phyloP scores from a whole-genome alignment of 2,113 vertebrate genomes.

The Blennius ocellaris region DNA sequence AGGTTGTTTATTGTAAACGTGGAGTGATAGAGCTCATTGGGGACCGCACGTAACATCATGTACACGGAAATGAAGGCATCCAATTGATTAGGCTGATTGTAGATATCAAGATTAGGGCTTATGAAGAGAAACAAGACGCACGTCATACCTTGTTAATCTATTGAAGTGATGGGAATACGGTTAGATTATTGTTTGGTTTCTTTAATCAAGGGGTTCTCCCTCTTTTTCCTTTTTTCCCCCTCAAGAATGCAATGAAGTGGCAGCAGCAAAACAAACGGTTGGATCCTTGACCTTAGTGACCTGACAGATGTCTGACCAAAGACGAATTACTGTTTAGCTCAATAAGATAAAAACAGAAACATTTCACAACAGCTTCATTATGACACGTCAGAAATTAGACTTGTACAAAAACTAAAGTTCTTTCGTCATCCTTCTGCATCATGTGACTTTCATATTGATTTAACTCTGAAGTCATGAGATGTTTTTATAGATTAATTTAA shows the following conservation, averaged over 20 bases:
- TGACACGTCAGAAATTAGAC: not conserved
- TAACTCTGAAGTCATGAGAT: no score
- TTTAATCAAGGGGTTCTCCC: not conserved
- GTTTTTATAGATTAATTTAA: no score
- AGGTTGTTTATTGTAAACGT: conserved; percentile 89
- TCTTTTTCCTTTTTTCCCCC: not conserved
- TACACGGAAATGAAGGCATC: conserved; percentile 86
- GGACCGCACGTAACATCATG: conserved; percentile 84
- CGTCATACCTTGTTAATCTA: not conserved
- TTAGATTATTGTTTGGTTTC: conserved; percentile 19
- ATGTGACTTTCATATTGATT: no score
- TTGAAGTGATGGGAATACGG: conserved; percentile 5
- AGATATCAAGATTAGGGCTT: conserved; percentile 65
- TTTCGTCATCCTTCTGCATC: no score
- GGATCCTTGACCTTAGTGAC: conserved; percentile 52
- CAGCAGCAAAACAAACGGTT: conserved; percentile 15
- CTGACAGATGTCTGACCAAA: conserved; percentile 38
- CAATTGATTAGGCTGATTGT: conserved; percentile 81
- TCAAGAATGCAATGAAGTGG: conserved; percentile 19
- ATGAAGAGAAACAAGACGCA: conserved; percentile 7
- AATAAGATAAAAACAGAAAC: conserved; percentile 5
- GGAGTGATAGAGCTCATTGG: conserved; percentile 84
- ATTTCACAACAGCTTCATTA: conserved; percentile 14
- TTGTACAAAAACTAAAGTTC: no score
- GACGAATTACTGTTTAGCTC: conserved; percentile 11